Evolutionary conservation across 2,113 vertebrate genomes (phyloP).

Genomic region (Chaetura pelagica): DNA sequence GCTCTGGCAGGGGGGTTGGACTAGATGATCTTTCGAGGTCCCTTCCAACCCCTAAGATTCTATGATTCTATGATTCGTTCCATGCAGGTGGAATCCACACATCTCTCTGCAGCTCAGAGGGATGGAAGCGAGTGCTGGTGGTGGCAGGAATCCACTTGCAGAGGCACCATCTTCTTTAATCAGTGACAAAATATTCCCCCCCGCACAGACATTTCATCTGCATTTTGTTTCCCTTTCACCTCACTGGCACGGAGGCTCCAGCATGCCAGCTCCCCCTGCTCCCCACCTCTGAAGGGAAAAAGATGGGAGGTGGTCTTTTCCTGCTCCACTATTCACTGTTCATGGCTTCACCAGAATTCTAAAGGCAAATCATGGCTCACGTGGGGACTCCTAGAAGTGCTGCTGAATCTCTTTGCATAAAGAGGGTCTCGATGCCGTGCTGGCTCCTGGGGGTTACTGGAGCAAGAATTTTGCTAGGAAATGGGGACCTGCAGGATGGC

Average conservation of each 20-base stretch:
- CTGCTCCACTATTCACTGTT: background rate
- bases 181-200: background rate
- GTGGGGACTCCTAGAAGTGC: background rate
- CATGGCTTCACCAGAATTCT: conserved; percentile 5
- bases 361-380: background rate
- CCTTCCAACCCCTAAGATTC: no score
- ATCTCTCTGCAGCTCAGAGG: background rate
- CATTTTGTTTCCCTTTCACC: background rate
- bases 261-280: background rate
- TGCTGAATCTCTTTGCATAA: background rate
- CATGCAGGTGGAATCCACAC: background rate
- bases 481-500: background rate
- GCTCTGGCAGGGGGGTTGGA: no score
- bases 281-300: background rate
- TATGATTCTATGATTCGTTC: no score
- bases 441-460: background rate
- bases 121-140: background rate
- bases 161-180: conserved; percentile 7
- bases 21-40: no score
- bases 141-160: background rate
- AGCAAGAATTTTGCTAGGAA: background rate
- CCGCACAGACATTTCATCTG: accelerated
- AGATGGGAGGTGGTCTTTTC: background rate
- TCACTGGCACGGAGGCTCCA: background rate
- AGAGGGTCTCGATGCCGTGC: background rate